Evolutionary conservation across 1,140 invertebrate species (phyloP).

Genomic region (Temnothorax longispinosus): DNA sequence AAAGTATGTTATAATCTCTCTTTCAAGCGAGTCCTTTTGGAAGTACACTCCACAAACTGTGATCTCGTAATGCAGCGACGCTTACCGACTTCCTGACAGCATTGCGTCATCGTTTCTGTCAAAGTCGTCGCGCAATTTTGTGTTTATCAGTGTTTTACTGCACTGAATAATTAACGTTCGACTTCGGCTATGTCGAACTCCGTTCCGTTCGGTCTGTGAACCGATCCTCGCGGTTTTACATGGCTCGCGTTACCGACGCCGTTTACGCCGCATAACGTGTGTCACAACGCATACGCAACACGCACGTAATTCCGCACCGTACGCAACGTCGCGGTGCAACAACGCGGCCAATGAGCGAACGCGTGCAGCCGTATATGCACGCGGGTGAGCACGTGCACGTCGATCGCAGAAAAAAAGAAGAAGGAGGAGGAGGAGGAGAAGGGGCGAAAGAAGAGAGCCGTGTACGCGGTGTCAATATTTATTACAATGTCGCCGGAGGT

Average conservation of each 20-base stretch:
- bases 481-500: constrained; percentile 54
- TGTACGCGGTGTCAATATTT: constrained; percentile 58
- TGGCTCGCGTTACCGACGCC: neutral
- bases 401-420: constrained; percentile 9
- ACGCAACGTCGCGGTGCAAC: neutral
- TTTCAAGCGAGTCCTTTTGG: neutral
- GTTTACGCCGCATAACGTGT: constrained; percentile 3
- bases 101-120: neutral
- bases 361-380: constrained; percentile 8
- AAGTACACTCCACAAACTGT: neutral
- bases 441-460: neutral
- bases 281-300: neutral
- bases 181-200: neutral
- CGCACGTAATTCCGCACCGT: neutral
- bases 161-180: neutral
- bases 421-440: neutral
- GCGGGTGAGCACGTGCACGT: constrained; percentile 14
- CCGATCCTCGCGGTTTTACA: neutral
- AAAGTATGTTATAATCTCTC: neutral
- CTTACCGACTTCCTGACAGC: neutral
- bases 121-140: neutral
- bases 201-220: neutral
- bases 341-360: neutral
- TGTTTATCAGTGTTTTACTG: neutral
- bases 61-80: neutral